Evolutionary conservation across 2,113 vertebrate genomes (phyloP).

Genomic region (Crotalus tigris): DNA sequence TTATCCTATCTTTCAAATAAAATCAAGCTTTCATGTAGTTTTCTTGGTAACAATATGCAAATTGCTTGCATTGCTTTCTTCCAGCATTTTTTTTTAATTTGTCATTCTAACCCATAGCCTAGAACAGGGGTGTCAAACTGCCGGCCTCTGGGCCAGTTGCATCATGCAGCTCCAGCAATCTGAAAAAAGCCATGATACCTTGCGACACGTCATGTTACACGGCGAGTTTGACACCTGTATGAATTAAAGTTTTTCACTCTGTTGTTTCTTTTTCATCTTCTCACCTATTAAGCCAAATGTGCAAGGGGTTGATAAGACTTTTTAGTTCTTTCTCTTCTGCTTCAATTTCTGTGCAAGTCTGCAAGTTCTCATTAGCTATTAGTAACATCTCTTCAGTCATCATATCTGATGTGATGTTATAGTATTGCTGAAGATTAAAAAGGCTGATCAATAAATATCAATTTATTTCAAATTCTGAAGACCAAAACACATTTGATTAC

Average conservation of each 20-base stretch:
- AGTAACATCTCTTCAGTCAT: constrained; percentile 71
- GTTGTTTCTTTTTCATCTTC: constrained; percentile 6
- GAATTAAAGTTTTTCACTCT: constrained; percentile 1
- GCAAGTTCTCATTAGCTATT: constrained; percentile 83
- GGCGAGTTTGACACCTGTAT: background rate
- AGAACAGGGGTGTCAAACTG: too few relatives aligned
- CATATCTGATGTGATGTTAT: constrained; percentile 77
- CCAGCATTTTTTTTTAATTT: background rate
- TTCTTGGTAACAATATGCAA: background rate
- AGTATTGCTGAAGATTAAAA: constrained; percentile 77
- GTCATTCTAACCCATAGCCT: background rate
- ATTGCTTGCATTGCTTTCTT: background rate
- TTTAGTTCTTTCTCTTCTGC: constrained; percentile 67
- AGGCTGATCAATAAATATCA: constrained; percentile 22
- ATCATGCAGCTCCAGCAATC: too few relatives aligned
- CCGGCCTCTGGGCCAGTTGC: too few relatives aligned
- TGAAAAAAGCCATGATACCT: too few relatives aligned
- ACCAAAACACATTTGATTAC: background rate
- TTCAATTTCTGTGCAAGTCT: constrained; percentile 50
- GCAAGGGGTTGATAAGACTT: constrained; percentile 68
- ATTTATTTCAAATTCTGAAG: constrained; percentile 22
- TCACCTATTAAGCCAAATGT: constrained; percentile 89
- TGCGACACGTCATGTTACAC: too few relatives aligned
- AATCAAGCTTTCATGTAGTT: background rate
- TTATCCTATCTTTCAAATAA: background rate